Base-by-base conservation (phyloP, 2,888 invertebrate species). In the Odontothrips loti region DNA sequence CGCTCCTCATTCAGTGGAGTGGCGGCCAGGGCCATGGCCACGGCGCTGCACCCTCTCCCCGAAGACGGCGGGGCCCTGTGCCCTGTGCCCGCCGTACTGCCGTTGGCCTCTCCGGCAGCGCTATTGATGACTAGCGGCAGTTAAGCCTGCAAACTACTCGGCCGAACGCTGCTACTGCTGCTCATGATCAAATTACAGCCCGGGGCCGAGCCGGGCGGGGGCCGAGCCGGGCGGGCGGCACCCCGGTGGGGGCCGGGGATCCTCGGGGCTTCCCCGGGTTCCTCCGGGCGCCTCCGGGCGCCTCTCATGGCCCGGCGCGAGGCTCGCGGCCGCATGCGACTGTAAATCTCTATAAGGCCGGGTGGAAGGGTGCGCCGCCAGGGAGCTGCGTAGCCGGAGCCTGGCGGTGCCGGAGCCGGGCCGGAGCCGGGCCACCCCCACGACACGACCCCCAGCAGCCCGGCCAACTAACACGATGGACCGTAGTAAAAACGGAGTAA, bases 61-160 rank as follows among this genome's bases (percentile, higher is more conserved):
- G 51, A 51, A 51, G 51, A 51, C n/a, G n/a, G n/a, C n/a, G n/a
- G n/a, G n/a, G n/a, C 58, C 58, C 17, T 43, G 3, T 58, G 15
- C 17, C 58, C 58, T 17, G 15, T 15, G 51, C 51, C 8, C 51
- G 48, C 51, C 4, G 51, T 17, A 17, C 51, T 51, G 51, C 51
- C 12, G 8, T 12, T 17, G 51, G 51, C 34, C 58, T 58, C 58
- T 20, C 58, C n/a, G 17, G 20, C n/a, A 58, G 58, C 11, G 20
- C 58, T 75, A 75, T 75, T 75, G 68, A 75, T 75, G 68, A 27
- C 68, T 58, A n/a, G 58, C 17, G n/a, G 58, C 68, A 75, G 68
- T 75, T 75, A 75, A 75, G 68, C 68, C 68, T 75, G 68, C 68
- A 75, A 75, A 75, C 68, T 75, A 27, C 68, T 75, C 68, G 27